Percentiles rank a stretch among this genome's conserved stretches.
Conservation (phyloP, 2,113 vertebrate species). For the human (Homo sapiens) region DNA sequence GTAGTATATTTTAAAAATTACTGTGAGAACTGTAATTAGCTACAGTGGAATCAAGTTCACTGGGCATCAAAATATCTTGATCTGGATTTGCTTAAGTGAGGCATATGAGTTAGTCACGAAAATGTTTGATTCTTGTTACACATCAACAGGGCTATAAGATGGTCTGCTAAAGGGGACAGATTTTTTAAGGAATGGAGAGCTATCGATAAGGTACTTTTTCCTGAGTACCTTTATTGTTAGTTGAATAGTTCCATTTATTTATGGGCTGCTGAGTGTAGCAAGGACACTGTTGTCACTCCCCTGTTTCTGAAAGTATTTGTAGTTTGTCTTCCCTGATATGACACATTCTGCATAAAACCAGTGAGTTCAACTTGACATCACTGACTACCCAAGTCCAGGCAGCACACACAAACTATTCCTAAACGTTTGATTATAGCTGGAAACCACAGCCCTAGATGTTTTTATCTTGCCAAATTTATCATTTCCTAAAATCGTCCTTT, state of each 20-base stretch:
- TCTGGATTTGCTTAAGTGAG: conserved; percentile 4
- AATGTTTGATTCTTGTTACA: not conserved
- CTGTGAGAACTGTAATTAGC: not conserved
- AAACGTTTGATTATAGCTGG: not conserved
- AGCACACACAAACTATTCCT: not conserved
- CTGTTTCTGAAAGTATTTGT: conserved; percentile 27
- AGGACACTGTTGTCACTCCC: not conserved
- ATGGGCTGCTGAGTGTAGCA: conserved; percentile 22
- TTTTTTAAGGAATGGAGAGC: not conserved
- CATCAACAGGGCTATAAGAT: not conserved
- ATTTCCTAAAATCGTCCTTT: conserved; percentile 36
- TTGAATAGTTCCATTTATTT: not conserved
- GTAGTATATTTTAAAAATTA: not conserved
- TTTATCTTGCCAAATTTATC: conserved; percentile 3
- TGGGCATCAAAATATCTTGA: not conserved
- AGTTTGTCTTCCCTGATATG: conserved; percentile 40
- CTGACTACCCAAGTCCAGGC: not conserved
- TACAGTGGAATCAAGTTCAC: not conserved
- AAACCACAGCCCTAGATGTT: not conserved
- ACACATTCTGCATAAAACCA: not conserved
- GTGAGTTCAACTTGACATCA: not conserved
- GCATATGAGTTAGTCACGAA: not conserved
- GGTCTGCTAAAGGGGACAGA: not conserved
- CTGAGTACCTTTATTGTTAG: not conserved
- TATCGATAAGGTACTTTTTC: not conserved